These are phyloP conservation scores for Echinometra lucunter DNA, from an alignment of 53 echinoderm and acorn worm species.

Conservation along the genomic window DNA sequence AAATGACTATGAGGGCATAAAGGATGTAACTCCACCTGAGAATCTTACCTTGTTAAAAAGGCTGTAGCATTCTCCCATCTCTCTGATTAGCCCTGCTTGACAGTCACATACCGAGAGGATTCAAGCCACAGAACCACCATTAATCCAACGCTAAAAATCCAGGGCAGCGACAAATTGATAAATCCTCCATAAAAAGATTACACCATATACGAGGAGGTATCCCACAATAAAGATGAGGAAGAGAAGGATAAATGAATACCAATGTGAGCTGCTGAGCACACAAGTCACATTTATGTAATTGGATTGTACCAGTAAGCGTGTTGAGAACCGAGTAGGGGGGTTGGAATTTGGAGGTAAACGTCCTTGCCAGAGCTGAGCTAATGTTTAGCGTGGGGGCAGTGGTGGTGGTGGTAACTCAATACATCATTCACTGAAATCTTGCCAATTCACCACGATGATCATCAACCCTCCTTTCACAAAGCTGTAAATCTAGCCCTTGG, in stretches of 20 bases:
- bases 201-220: not conserved
- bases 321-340: not conserved
- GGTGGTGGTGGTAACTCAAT: conserved; percentile 47
- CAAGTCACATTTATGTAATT: conserved; percentile 25
- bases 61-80: conserved; percentile 66
- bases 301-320: conserved; percentile 21
- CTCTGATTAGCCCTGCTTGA: not conserved
- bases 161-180: conserved; percentile 48
- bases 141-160: conserved; percentile 59
- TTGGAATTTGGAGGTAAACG: conserved; percentile 47
- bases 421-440: conserved; percentile 43
- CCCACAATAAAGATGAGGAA: conserved; percentile 20
- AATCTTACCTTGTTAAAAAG: conserved; percentile 47
- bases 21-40: not conserved
- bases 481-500: conserved; percentile 2
- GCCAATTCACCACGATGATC: not conserved
- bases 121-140: not conserved
- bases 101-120: conserved; percentile 39
- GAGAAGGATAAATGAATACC: conserved; percentile 16
- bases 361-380: conserved; percentile 40
- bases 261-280: not conserved
- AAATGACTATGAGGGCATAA: not conserved
- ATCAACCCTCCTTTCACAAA: not conserved
- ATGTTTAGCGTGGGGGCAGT: conserved; percentile 44
- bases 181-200: conserved; percentile 45